Conservation (phyloP, 2,888 invertebrate species). For the Xylota sylvarum region DNA sequence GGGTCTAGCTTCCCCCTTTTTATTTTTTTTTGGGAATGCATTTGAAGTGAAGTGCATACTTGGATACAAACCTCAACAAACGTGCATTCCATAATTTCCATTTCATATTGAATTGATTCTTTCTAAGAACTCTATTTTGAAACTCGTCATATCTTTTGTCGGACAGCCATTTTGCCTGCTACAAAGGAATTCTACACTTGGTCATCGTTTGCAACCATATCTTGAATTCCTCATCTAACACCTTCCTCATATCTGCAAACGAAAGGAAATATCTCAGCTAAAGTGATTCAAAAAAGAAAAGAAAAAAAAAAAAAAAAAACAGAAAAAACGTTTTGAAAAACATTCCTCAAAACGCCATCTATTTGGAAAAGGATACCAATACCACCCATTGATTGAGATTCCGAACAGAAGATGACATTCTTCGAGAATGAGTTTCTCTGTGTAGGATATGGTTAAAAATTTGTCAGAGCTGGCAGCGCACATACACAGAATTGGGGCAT, state of each 20-base stretch:
- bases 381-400: constrained; percentile 30
- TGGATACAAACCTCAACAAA: too few relatives aligned
- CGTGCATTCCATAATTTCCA: too few relatives aligned
- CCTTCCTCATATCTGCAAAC: not conserved
- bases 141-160: not conserved
- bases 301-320: not conserved
- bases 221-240: not conserved
- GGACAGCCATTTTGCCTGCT: not conserved
- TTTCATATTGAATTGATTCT: not conserved
- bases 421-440: constrained; percentile 41
- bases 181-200: constrained; percentile 8
- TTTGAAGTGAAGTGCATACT: too few relatives aligned
- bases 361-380: constrained; percentile 50
- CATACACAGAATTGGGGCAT: constrained; percentile 3
- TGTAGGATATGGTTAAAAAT: constrained; percentile 43
- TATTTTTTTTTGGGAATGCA: too few relatives aligned
- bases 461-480: constrained; percentile 44
- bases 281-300: not conserved
- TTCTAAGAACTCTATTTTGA: not conserved
- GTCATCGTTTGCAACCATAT: constrained; percentile 26
- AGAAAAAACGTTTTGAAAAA: constrained; percentile 10
- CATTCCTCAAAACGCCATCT: constrained; percentile 29
- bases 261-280: constrained; percentile 27
- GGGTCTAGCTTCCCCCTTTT: too few relatives aligned
- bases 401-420: constrained; percentile 45